Base-by-base conservation (phyloP, 2,888 invertebrate genomes). In the Tuberolachnus salignus region DNA sequence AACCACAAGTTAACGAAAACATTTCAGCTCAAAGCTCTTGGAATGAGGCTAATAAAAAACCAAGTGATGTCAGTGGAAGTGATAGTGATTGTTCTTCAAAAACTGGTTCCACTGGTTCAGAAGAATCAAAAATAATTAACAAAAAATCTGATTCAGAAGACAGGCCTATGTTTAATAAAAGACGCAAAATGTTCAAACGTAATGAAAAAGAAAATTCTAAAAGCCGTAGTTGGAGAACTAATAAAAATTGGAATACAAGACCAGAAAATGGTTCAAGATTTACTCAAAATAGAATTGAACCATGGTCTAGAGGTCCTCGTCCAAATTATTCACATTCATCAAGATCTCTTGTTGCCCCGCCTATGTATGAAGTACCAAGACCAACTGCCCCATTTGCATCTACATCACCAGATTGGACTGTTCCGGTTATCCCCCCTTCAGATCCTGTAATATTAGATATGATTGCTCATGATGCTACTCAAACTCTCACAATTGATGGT, bases 401-500 rank as follows among this genome's bases (percentile, higher is more conserved):
- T 46, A 66, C 73, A 23, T 75, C 75, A 19, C 70, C 74, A 3
- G 66, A 72, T 63, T 53, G 57, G 63, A 70, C 70, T 8, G 78
- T 80, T 23, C 81, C 81, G 34, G 87, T 87, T 82, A 82, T 87
- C n/a, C 87, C 87, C 3, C 83, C 84, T 1, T 86, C 87, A 0
- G 87, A 87, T 83, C 83, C 86, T 4, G 83, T 84, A 74, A 84
- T 87, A 16, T 83, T 89, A 26, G 88, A 89, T 69, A 88, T 88
- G 82, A 89, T 90, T 16, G 87, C 89, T 82, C 88, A 88, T 74
- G 93, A 93, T 84, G 90, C 92, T 0, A 91, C 92, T 82, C 92
- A 92, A 83, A 91, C 91, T 8, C 93, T 95, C 51, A 91, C 91
- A 81, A 94, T 97, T 63, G 95, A 95, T 84, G 92, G 92, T 0